These are phyloP conservation scores for Cephalopholis sonnerati DNA, from an alignment of 2,113 vertebrate species.

Conservation along the genomic window DNA sequence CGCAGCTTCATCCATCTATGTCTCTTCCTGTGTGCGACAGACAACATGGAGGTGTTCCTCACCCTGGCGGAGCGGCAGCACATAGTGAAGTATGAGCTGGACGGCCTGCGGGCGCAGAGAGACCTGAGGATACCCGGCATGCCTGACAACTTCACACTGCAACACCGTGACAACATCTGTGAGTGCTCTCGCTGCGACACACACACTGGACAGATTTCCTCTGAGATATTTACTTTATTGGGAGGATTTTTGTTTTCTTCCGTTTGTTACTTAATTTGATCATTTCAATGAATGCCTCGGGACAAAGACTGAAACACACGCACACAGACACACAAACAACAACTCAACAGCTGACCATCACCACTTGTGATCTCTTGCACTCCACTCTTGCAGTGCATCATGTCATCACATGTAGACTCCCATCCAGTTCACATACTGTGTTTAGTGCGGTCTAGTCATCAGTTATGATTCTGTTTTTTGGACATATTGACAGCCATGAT, in stretches of 20 bases:
- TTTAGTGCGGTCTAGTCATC: not conserved
- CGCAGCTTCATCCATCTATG: not conserved
- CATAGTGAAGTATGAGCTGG: slow-evolving; percentile 85
- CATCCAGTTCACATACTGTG: not conserved
- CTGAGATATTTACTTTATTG: not conserved
- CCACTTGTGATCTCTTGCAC: not conserved
- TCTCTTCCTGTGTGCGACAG: slow-evolving; percentile 59
- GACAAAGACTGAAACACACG: not conserved
- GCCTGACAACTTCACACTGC: slow-evolving; percentile 66
- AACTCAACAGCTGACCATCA: not conserved
- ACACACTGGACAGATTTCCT: not conserved
- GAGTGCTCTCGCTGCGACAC: slow-evolving; percentile 48
- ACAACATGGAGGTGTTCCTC: slow-evolving; percentile 85
- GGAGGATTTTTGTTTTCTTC: not conserved
- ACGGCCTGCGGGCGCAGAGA: slow-evolving; percentile 78
- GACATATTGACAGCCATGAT: slow-evolving; percentile 6
- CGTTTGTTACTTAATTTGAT: not conserved
- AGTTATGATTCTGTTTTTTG: not conserved
- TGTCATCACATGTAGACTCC: not conserved
- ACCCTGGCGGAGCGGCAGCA: slow-evolving; percentile 86
- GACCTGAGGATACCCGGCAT: slow-evolving; percentile 85
- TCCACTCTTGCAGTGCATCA: not conserved
- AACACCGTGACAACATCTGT: slow-evolving; percentile 81
- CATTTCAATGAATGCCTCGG: not conserved
- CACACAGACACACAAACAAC: not conserved